These are phyloP conservation scores for Zapornia atra DNA, from an alignment of 2,113 vertebrate genomes.

Conservation along the genomic window DNA sequence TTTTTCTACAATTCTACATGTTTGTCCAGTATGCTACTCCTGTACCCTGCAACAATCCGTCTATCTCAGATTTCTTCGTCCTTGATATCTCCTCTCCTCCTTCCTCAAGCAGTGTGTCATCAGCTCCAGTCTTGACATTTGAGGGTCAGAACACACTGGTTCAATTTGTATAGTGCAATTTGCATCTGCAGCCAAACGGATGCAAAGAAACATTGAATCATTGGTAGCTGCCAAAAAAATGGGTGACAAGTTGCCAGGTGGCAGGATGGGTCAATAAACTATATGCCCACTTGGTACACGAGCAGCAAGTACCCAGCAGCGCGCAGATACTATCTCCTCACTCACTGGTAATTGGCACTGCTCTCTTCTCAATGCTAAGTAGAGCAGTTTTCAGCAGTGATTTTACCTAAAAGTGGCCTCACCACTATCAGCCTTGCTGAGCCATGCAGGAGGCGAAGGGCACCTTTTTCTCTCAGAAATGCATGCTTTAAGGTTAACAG, in stretches of 20 bases:
- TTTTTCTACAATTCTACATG: neutral
- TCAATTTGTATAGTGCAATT: neutral
- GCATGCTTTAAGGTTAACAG: neutral
- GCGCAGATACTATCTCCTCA: neutral
- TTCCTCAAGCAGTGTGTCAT: neutral
- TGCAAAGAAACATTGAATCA: neutral
- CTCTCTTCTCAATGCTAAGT: neutral
- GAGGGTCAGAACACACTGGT: neutral
- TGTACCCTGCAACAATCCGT: neutral
- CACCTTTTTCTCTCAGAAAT: neutral
- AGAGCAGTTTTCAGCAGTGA: neutral
- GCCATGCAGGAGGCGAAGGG: neutral
- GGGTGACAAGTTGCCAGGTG: neutral
- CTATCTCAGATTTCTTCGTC: neutral
- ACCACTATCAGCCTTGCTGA: neutral
- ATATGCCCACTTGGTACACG: fast-evolving
- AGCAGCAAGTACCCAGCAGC: neutral
- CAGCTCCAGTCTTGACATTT: neutral
- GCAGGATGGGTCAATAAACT: neutral
- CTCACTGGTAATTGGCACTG: neutral
- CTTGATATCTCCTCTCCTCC: neutral
- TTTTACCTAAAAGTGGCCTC: neutral
- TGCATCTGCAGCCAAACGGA: neutral
- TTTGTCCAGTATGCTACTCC: neutral
- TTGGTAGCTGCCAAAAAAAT: neutral